Conservation (phyloP, 2,113 vertebrate genomes). For the Sinosuthora webbiana region DNA sequence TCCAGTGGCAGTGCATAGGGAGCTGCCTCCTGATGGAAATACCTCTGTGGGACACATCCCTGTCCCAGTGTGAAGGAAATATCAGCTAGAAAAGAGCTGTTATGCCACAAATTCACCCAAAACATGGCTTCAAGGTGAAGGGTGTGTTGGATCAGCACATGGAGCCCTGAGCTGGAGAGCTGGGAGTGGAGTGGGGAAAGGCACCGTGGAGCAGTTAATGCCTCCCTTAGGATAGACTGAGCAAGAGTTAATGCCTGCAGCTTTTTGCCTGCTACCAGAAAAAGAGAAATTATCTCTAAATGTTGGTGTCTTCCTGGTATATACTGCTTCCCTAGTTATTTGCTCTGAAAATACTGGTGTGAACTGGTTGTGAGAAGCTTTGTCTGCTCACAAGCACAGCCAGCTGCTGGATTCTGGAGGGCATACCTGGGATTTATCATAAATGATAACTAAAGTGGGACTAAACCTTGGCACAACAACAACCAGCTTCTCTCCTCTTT, state of each 20-base stretch:
- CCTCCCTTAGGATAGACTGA: not conserved
- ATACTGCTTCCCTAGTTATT: not conserved
- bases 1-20: not conserved
- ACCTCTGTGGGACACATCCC: not conserved
- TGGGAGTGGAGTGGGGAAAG: not conserved
- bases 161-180: not conserved
- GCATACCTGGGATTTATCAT: not conserved
- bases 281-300: not conserved
- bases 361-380: not conserved
- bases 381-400: not conserved
- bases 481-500: not conserved
- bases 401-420: fast-evolving
- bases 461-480: not conserved
- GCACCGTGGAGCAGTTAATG: fast-evolving
- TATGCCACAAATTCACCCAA: not conserved
- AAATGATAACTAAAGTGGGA: not conserved
- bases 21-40: not conserved
- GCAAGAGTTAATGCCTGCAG: not conserved
- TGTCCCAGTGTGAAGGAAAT: not conserved
- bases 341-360: not conserved
- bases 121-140: not conserved
- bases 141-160: not conserved
- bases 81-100: not conserved
- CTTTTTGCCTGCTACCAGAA: not conserved
- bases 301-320: not conserved